Evolutionary conservation across 1,140 invertebrate genomes (phyloP), one percentile per base, ranked within the genome.

Genomic region (Cylas formicarius): DNA sequence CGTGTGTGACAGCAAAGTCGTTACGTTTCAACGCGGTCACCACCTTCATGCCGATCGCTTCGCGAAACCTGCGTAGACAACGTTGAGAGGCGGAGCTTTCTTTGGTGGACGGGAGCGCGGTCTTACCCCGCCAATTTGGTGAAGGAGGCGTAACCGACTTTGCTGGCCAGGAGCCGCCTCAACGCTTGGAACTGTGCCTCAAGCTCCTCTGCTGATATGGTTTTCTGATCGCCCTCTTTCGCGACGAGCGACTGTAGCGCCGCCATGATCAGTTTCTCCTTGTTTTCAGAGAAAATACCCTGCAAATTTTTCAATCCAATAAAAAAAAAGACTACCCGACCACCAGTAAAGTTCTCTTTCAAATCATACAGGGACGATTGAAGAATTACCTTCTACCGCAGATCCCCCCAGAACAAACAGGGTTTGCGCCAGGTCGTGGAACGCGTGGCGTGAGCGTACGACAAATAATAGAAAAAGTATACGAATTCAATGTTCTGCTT

Each of bases 211-310:
- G 74, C 75, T 10, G 70, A 75, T 37, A 77, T 62, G 23, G 57
- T 45, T 55, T 55, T 74, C 65, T 81, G 70, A 41, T 85, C 75
- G 56, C 84, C 68, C 64, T 85, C 76, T 66, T 80, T 76, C 57
- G 75, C 81, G 4, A 89, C 76, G 40, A 94, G 73, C 5, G 80
- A 74, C 61, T 80, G 82, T 52, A 90, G 64, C 23, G 86, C 90
- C 44, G 71, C 79, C 52, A 80, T 80, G 54, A 99, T 98, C 31
- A 96, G 70, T 67, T 95, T 95, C 66, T 97, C 95, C 69, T 98
- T 99, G 68, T 97, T 99, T 70, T 98, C 94, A 8, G 92, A 84
- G 77, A 99, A 99, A 39, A 98, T 72, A 48, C 91, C 84, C 84
- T 89, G 65, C 34, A 73, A 55, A 17, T 4, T 16, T 11, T 5